phyloP scores from a whole-genome alignment of 92 coral and sea anemone genomes.

The Chrysogorgia sp. region DNA sequence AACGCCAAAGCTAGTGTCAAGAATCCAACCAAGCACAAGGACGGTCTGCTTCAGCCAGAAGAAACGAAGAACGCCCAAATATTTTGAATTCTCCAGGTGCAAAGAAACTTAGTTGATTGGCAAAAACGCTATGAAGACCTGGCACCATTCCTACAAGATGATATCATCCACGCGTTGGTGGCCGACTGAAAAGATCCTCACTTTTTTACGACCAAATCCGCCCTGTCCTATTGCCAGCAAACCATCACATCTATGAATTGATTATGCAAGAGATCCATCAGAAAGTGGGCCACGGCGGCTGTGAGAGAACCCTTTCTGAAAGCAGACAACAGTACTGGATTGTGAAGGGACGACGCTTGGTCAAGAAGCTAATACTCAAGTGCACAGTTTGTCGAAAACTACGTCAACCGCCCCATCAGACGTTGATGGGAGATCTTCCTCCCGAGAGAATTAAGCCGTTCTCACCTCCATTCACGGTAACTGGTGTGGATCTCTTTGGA shows the following conservation, averaged over 20 bases:
- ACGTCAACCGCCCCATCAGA: constrained; percentile 55
- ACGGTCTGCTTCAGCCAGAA: constrained; percentile 29
- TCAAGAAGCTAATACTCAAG: constrained; percentile 26
- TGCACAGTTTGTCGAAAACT: constrained; percentile 51
- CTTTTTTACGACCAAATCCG: constrained; percentile 20
- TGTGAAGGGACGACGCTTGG: constrained; percentile 35
- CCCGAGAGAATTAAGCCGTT: constrained; percentile 54
- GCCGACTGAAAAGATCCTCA: constrained; percentile 22
- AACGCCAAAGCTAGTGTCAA: constrained; percentile 17
- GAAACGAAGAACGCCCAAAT: constrained; percentile 32
- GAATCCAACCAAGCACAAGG: no score
- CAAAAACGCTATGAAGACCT: constrained; percentile 12
- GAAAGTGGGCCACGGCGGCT: constrained; percentile 43
- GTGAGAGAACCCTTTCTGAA: constrained; percentile 54
- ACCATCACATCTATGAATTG: constrained; percentile 29
- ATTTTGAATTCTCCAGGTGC: constrained; percentile 42
- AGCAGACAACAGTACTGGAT: constrained; percentile 56
- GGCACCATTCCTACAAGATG: constrained; percentile 41
- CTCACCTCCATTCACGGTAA: constrained; percentile 60
- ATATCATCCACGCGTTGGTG: constrained; percentile 14
- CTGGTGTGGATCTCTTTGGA: no score
- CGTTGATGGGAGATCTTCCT: constrained; percentile 60
- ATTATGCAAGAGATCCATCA: constrained; percentile 47
- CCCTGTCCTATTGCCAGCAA: constrained; percentile 16
- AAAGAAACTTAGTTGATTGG: constrained; percentile 38